Base-by-base conservation (phyloP, 2,797 vertebrate species). In the Hemibagrus guttatus region DNA sequence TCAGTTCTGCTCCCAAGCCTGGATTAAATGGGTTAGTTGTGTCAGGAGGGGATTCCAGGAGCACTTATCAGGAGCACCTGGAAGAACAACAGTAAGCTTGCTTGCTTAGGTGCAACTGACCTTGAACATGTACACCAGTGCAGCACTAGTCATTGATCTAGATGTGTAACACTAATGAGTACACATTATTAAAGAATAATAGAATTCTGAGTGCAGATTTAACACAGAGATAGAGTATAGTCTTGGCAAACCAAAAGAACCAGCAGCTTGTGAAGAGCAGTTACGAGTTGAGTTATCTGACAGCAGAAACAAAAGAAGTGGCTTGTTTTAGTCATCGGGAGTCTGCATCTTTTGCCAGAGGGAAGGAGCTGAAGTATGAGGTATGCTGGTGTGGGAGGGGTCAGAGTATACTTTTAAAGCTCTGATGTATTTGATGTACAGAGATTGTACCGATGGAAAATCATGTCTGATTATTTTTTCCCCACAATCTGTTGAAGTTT, bases 331-430 rank as follows among this genome's bases (percentile, higher is more conserved):
- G 42, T 52, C 61, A 54, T 66, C 5, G 1, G n/a, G 80, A 68
- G 8, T 64, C 59, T 49, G 80, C 6, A 28, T 64, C 23, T n/a
- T 81, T 66, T 81, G 80, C 61, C 61, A 12, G 80, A 82, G 80
- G 61, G 80, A 66, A 82, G 46, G n/a, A 82, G n/a, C 63, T 66
- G n/a, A 54, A 82, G 52, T 82, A 52, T 46, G 21, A 66, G n/a
- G 42, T 49, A n/a, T 68, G 63, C 80, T 52, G n/a, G n/a, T 66
- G 42, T 82, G 63, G 46, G 42, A 7, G 61, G 61, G 80, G 42
- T 64, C 61, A 64, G 61, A 64, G 61, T 23, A 80, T 35, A 61
- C 42, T 61, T 39, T 80, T 42, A 80, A 61, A 61, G 35, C 31
- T 42, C 31, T 42, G 58, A 61, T 80, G 76, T 61, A 59, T 80